Conservation (phyloP, 2,888 invertebrate genomes). For the Melipona beecheii region DNA sequence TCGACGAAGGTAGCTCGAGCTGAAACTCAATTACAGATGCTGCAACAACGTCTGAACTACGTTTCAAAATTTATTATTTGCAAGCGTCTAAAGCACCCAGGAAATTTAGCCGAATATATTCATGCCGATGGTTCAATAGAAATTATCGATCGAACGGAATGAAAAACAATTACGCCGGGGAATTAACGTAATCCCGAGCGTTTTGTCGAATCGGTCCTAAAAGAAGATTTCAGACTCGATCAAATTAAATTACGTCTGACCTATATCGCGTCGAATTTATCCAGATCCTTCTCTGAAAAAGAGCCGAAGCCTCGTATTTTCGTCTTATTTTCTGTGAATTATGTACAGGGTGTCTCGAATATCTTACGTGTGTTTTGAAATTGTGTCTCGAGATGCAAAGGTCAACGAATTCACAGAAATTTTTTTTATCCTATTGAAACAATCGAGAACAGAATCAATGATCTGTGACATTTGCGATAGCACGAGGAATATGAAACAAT, state of each 20-base stretch:
- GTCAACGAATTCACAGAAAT: no score
- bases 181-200: not conserved
- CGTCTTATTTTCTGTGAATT: constrained; percentile 13
- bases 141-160: not conserved
- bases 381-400: no score
- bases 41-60: not conserved
- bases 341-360: not conserved
- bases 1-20: not conserved
- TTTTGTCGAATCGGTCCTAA: no score
- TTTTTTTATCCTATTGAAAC: no score
- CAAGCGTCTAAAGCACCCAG: not conserved
- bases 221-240: not conserved
- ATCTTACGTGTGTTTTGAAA: not conserved
- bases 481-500: no score
- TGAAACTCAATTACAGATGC: not conserved
- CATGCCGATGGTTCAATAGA: no score
- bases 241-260: not conserved
- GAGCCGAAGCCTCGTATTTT: constrained; percentile 3
- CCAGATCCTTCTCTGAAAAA: not conserved
- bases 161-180: not conserved
- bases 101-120: no score
- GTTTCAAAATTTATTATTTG: not conserved
- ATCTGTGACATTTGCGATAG: no score
- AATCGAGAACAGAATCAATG: no score
- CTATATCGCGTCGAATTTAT: not conserved